Evolutionary conservation across 30 jellyfish, hydroid and myxozoan species (phyloP).

Genomic region (Aurelia aurita): DNA sequence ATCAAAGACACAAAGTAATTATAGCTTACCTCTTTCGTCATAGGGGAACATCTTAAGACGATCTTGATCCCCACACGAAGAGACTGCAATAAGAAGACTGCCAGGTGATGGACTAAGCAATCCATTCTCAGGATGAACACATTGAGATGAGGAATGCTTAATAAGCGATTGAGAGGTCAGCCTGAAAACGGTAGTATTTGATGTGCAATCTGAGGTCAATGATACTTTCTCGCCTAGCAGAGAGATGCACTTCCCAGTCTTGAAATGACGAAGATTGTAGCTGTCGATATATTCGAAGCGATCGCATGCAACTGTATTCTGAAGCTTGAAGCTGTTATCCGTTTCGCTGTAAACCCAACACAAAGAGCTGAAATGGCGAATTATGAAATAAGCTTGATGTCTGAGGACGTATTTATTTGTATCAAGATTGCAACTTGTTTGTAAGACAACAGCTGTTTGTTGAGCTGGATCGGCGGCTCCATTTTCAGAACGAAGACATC

Average conservation of each 20-base stretch:
- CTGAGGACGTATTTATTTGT: constrained; percentile 22
- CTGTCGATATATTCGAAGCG: constrained; percentile 20
- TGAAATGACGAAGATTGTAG: constrained; percentile 21
- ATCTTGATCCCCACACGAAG: neutral
- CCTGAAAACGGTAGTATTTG: neutral
- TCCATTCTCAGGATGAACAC: neutral
- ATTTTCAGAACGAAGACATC: neutral
- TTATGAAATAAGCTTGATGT: constrained; percentile 18
- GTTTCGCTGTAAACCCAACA: constrained; percentile 35
- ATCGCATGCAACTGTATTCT: constrained; percentile 25
- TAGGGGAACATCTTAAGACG: neutral
- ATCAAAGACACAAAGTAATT: no score
- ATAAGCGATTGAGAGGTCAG: neutral
- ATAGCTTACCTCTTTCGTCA: neutral
- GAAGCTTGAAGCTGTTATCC: constrained; percentile 6
- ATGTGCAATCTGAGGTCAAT: constrained; percentile 41
- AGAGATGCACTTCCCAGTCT: constrained; percentile 32
- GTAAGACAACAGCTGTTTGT: neutral
- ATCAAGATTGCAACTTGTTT: neutral
- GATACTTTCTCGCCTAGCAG: neutral
- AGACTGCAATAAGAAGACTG: neutral
- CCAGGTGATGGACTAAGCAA: neutral
- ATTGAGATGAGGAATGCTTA: neutral
- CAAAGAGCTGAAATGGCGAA: constrained; percentile 37
- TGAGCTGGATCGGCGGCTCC: neutral